Evolutionary conservation across 2,888 invertebrate genomes (phyloP), one percentile per base, ranked within the genome.

Genomic region (Amiota communis): DNA sequence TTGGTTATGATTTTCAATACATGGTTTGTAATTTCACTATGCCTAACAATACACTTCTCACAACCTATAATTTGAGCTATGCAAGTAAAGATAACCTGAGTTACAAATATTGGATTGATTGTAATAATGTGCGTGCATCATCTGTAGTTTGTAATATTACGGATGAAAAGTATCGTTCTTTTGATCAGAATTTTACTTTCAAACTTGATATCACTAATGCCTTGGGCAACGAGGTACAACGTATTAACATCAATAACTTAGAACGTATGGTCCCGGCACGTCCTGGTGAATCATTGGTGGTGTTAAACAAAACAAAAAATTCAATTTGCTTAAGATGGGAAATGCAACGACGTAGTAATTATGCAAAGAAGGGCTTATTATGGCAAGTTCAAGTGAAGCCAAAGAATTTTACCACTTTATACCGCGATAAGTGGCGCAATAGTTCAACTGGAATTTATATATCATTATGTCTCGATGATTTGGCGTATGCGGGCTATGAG

Each of bases 21-120:
- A 90, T 97, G 79, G 93, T 92, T 13, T 97, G 97, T 86, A 91
- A 92, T 1, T 97, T 96, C 94, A 92, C 91, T 0, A 90, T 91
- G 64, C 92, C 93, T 1, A 82, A 91, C 90, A 93, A 89, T 87
- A 92, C 91, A 77, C 89, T 94, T 12, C 77, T 80, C 20, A 94
- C 94, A 0, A 88, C 86, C 9, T 94, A 93, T 81, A 88, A 88
- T 69, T 75, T 87, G 4, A 83, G 81, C 65, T 87, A 80, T 67
- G 77, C 78, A 4, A 69, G 36, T 65, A 80, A 77, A 0, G 70
- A 78, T 1, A 79, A 80, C 9, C 72, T 78, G 13, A 71, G 56
- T 13, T 86, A 87, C 72, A 69, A 69, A 12, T 85, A 79, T n/a
- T 70, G 72, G 4, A 72, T 84, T 0, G 78, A 77, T 8, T 88